Base-by-base conservation (phyloP, 2,113 vertebrate genomes). In the Rousettus leschenaultii region DNA sequence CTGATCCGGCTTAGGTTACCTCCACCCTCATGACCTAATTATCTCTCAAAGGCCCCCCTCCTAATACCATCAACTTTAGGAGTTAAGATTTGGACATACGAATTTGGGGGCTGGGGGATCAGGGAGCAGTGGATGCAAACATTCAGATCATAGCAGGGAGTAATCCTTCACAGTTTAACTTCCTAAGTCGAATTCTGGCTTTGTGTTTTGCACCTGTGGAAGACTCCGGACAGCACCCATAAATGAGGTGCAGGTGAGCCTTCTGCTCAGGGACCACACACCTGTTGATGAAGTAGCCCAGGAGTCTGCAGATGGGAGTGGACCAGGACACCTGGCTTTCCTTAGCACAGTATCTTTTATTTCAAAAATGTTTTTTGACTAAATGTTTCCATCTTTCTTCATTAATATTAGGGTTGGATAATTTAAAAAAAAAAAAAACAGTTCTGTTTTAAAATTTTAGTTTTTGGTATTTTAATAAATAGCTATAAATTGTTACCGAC, bases 381-480 rank as follows among this genome's bases (percentile, higher is more conserved):
- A 45, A 71, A 65, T 30, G 11, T 87, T 57, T 55, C 19, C 70
- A 21, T 78, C 33, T 30, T 65, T 73, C n/a, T 91, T 28, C 43
- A 61, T 59, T 90, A 68, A 40, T 70, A n/a, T 40, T 63, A 43
- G 22, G 15, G n/a, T 35, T 86, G 53, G 65, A 57, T 79, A 86
- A 55, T 18, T n/a, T 40, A n/a, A 30, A 13, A 75, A 85, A 40
- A 85, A 40, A 40, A 5, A 78, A 33, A 86, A 35, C 8, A 43
- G 21, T 85, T 86, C 43, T 79, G 35, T 73, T 87, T 79, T 45
- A 79, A 38, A 48, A 48, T 65, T 30, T 51, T 12, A 51, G 26
- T 14, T 86, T 77, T 70, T 70, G 61, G 3, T 55, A 38, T 82
- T 82, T 95, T 74, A 74, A 40, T 82, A 57, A 57, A 59, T 73